Evolutionary conservation across 1,140 invertebrate genomes (phyloP).

Genomic region (Limonius californicus): DNA sequence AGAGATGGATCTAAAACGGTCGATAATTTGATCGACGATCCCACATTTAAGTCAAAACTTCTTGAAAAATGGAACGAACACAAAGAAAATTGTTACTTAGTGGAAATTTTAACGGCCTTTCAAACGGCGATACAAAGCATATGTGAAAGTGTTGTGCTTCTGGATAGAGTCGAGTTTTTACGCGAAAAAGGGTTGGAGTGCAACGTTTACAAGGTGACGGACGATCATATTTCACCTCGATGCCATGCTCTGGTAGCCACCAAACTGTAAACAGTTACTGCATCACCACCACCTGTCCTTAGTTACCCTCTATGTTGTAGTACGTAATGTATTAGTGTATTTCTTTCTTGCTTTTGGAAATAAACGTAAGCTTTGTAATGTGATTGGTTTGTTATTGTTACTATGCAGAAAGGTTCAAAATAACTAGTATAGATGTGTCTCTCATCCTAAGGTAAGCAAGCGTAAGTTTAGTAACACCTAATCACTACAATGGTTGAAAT

Average conservation of each 20-base stretch:
- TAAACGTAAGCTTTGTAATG: no score
- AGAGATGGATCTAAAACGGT: not conserved
- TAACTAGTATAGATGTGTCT: no score
- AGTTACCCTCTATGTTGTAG: no score
- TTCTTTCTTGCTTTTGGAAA: no score
- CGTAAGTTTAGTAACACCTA: no score
- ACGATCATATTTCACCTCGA: slow-evolving; percentile 56
- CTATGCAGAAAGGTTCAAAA: no score
- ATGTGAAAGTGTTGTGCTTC: slow-evolving; percentile 65
- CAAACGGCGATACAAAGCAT: slow-evolving; percentile 51
- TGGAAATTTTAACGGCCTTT: slow-evolving; percentile 41
- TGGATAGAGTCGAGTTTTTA: slow-evolving; percentile 63
- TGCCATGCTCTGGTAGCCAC: slow-evolving; percentile 54
- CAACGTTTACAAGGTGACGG: slow-evolving; percentile 54
- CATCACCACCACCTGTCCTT: no score
- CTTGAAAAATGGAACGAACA: slow-evolving; percentile 37
- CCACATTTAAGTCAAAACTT: slow-evolving; percentile 30
- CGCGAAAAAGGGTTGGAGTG: slow-evolving; percentile 53
- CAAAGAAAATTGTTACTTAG: slow-evolving; percentile 37
- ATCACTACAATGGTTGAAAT: no score
- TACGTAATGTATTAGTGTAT: no score
- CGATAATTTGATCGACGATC: slow-evolving; percentile 19
- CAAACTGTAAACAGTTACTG: slow-evolving; percentile 19
- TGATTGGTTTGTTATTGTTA: no score
- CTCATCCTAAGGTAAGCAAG: no score